A percentile compares a stretch with the other conserved stretches of the same genome.
Conservation (phyloP, 2,888 invertebrate genomes). For the Cephus sareptanus region DNA sequence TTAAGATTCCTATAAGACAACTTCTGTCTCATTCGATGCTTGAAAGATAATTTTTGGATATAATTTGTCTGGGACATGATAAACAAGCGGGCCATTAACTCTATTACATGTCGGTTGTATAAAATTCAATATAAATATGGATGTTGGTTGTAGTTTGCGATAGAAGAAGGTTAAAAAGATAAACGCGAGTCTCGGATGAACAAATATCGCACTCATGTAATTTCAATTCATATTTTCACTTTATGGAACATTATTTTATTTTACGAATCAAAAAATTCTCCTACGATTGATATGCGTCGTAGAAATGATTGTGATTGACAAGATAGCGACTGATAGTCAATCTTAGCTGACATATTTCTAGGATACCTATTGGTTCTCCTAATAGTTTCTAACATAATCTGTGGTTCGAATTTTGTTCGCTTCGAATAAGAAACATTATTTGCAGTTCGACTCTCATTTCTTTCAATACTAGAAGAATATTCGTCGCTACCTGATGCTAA, state of each 20-base stretch:
- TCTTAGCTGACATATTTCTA: conserved; percentile 71
- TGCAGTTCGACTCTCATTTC: conserved; percentile 64
- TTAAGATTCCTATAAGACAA: neutral
- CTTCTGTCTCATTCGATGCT: no score
- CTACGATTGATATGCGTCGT: conserved; percentile 81
- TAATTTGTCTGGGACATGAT: neutral
- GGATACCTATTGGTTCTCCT: conserved; percentile 72
- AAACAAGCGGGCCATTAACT: neutral
- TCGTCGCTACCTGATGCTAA: conserved; percentile 46
- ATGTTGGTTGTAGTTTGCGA: neutral
- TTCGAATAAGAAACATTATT: conserved; percentile 68
- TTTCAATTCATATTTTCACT: neutral
- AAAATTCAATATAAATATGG: neutral
- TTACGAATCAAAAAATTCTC: conserved; percentile 75
- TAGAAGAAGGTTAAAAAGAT: neutral
- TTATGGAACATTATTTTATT: neutral
- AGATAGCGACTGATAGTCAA: conserved; percentile 76
- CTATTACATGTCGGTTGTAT: neutral
- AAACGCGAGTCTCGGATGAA: neutral
- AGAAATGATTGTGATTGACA: conserved; percentile 86
- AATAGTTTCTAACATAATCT: conserved; percentile 77
- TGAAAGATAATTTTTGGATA: neutral
- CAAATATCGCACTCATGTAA: neutral
- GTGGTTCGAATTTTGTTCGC: conserved; percentile 76
- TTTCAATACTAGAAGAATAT: conserved; percentile 40